Evolutionary conservation across 2,888 invertebrate species (phyloP).

Genomic region (Gortyna flavago): DNA sequence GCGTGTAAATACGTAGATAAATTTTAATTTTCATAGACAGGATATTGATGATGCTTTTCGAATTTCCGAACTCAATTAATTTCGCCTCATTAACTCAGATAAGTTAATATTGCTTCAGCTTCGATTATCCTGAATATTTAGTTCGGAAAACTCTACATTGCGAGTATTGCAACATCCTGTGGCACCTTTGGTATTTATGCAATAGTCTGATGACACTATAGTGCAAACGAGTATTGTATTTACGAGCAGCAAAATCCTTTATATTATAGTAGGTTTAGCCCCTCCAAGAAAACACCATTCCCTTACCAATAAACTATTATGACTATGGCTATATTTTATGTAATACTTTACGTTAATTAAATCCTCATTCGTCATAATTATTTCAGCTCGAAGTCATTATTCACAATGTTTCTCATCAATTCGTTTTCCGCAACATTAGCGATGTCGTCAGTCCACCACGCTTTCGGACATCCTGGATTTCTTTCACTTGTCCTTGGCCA

Average conservation of each 20-base stretch:
- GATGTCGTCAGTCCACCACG: neutral
- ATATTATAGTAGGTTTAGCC: neutral
- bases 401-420: neutral
- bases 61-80: constrained; percentile 33
- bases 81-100: constrained; percentile 31
- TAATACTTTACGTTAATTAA: neutral
- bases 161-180: neutral
- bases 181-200: neutral
- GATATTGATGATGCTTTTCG: constrained; percentile 43
- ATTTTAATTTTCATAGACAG: constrained; percentile 37
- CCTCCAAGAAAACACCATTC: neutral
- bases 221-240: neutral
- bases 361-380: neutral
- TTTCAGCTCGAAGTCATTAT: neutral
- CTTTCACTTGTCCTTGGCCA: neutral
- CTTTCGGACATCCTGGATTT: neutral
- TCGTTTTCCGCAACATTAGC: neutral
- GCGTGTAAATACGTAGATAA: constrained; percentile 51
- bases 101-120: constrained; percentile 20
- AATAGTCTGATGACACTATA: neutral
- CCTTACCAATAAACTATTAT: neutral
- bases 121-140: neutral
- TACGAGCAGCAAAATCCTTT: neutral
- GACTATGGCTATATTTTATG: neutral
- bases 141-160: neutral